A percentile compares a stretch with the other conserved stretches of the same genome.
Evolutionary conservation across 1,140 invertebrate species (phyloP).

Genomic region (Cylas formicarius): DNA sequence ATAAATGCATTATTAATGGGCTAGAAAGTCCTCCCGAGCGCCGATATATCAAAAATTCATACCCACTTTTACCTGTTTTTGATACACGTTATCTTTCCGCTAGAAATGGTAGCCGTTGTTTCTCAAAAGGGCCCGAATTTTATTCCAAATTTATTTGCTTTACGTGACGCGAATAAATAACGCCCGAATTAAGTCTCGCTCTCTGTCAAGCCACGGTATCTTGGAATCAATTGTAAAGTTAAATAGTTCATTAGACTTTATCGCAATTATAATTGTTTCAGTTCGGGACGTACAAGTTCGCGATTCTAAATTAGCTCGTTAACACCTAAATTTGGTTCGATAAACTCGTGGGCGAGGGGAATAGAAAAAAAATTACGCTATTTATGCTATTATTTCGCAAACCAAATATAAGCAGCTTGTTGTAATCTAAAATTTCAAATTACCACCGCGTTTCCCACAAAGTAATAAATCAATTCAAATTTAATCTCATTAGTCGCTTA

Average conservation of each 20-base stretch:
- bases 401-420: too few relatives aligned
- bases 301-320: constrained; percentile 16
- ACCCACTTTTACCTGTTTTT: constrained; percentile 14
- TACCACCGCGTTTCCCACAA: too few relatives aligned
- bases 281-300: constrained; percentile 13
- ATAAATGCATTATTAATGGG: too few relatives aligned
- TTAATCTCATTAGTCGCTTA: too few relatives aligned
- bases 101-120: constrained; percentile 8
- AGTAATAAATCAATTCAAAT: too few relatives aligned
- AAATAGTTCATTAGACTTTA: constrained; percentile 20
- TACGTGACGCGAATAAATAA: constrained; percentile 21
- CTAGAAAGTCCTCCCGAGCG: too few relatives aligned
- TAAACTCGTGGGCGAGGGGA: too few relatives aligned
- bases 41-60: constrained; percentile 15
- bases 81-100: constrained; percentile 9
- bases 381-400: too few relatives aligned
- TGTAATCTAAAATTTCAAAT: too few relatives aligned
- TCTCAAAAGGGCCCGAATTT: constrained; percentile 13
- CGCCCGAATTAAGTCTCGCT: constrained; percentile 11
- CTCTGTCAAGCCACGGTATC: constrained; percentile 13
- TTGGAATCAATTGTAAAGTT: constrained; percentile 18
- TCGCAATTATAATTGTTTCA: constrained; percentile 21
- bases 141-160: constrained; percentile 17
- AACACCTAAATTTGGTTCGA: too few relatives aligned
- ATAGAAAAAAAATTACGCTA: too few relatives aligned